phyloP scores from a whole-genome alignment of 1,140 invertebrate species.

The Drosophila equinoxialis region DNA sequence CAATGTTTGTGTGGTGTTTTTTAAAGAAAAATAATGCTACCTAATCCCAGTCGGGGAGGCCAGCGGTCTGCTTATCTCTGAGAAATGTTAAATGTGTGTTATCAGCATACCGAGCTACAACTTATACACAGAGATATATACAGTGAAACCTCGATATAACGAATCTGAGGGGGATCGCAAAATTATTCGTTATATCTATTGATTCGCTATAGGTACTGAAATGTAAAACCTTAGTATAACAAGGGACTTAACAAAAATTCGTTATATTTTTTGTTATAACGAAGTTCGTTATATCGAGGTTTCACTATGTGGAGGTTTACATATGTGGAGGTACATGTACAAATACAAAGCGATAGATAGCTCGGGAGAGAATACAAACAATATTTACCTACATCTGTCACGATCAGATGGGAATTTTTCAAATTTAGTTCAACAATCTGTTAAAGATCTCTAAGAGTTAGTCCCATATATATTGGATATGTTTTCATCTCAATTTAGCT shows the following conservation, averaged over 20 bases:
- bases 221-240: too few species aligned
- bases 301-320: too few species aligned
- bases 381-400: conserved; percentile 13
- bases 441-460: not conserved
- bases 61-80: conserved; percentile 65
- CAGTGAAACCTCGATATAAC: too few species aligned
- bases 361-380: not conserved
- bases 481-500: not conserved
- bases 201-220: too few species aligned
- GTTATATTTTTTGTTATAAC: too few species aligned
- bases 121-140: conserved; percentile 18
- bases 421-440: not conserved
- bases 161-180: too few species aligned
- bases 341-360: not conserved
- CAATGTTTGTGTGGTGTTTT: conserved; percentile 56
- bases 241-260: too few species aligned
- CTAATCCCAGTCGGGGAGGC: conserved; percentile 58
- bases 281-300: too few species aligned
- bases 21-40: conserved; percentile 68
- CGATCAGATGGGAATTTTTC: not conserved
- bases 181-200: too few species aligned
- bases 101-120: conserved; percentile 51
- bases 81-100: conserved; percentile 63
- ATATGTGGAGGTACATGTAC: not conserved
- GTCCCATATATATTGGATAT: too few species aligned